Evolutionary conservation across 2,797 vertebrate species (phyloP), one percentile per base, ranked within the genome.

Genomic region (Alectoris magna): DNA sequence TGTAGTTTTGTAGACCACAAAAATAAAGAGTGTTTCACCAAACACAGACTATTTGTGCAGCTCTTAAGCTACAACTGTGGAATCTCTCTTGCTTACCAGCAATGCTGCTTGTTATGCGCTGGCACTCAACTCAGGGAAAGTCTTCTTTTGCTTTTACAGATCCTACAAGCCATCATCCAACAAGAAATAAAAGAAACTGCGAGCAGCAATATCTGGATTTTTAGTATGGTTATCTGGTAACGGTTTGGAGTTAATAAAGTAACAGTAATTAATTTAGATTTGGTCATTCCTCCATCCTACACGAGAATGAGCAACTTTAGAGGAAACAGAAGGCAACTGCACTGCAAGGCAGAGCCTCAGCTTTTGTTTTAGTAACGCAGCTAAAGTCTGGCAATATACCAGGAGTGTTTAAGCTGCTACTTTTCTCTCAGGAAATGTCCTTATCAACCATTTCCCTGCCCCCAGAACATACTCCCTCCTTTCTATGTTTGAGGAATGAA

Each of bases 1-100:
- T 98, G 98, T 98, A 96, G 97, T 97, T 97, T 98, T 98, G 96
- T 97, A 55, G 95, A 88, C 92, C 97, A 96, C 96, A 97, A 96
- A 98, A 98, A 98, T 97, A 97, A 98, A 97, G 97, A 90, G 96
- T 97, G 96, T 41, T 97, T 96, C 97, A 84, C 94, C 89, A 97
- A 97, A 98, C 97, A 98, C 97, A 97, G 97, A 97, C 97, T 97
- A 97, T 97, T 97, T 98, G 97, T 98, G 96, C 94, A 86, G 88
- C 92, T 88, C 87, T 88, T 88, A 77, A 96, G 94, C 82, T 85
- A 84, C 91, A 84, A 95, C 87, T 95, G 96, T 93, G 87, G 91
- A 85, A 88, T 96, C 96, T 96, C 93, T 94, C 93, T 85, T 77
- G 74, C 96, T 91, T 70, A 94, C 94, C 96, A 96, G 96, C 94